These are phyloP conservation scores for Dicaeum eximium DNA, from an alignment of 2,113 vertebrate genomes.

Conservation along the genomic window DNA sequence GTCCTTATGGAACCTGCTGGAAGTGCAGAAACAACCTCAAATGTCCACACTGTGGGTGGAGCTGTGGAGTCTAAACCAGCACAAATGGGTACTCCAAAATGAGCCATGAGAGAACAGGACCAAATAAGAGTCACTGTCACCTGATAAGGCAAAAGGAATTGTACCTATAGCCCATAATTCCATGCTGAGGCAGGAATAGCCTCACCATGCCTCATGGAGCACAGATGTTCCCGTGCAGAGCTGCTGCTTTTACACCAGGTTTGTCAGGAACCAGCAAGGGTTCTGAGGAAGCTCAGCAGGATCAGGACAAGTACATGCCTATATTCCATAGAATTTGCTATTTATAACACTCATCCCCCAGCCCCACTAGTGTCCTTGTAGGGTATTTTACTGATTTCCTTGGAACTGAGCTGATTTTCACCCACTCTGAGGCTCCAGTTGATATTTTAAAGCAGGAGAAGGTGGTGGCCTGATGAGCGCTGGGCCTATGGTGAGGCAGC, in stretches of 20 bases:
- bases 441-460: background rate
- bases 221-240: accelerated
- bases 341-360: background rate
- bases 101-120: background rate
- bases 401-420: background rate
- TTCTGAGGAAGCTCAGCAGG: background rate
- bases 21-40: background rate
- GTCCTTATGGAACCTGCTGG: background rate
- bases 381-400: background rate
- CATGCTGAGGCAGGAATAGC: background rate
- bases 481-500: background rate
- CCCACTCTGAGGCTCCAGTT: background rate
- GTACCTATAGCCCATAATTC: background rate
- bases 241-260: background rate
- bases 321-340: background rate
- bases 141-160: background rate
- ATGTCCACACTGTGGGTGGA: background rate
- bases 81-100: background rate
- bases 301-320: background rate
- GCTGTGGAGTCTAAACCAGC: background rate
- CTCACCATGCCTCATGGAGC: background rate
- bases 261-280: background rate
- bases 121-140: background rate
- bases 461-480: accelerated
- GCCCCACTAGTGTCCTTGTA: too few species aligned